Base-by-base conservation (phyloP, 2,888 invertebrate genomes). In the Carterocephalus palaemon region DNA sequence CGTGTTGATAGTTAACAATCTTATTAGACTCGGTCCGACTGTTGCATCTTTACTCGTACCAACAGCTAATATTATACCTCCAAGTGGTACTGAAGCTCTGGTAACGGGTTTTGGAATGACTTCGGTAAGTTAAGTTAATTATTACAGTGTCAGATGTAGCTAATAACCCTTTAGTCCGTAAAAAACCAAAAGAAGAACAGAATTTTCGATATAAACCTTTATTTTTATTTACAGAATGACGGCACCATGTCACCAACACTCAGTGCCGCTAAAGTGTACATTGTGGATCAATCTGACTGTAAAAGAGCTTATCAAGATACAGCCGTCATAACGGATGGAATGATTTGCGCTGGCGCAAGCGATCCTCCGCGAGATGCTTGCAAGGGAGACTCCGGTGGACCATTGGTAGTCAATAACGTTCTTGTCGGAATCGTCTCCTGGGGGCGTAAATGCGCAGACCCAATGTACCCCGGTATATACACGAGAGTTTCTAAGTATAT, bases 371-470 rank as follows among this genome's bases (percentile, higher is more conserved):
- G 82, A 46, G 88, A 88, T 46, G 81, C 88, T 1, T 88, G 88
- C 47, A 85, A 89, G 67, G 89, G 89, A 1, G 90, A 90, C 62
- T 89, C 89, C n/a, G 90, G 90, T 2, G 90, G 90, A n/a, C 89
- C 90, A 28, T 62, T 90, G 19, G 88, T 86, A n/a, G 70, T 75
- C 38, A 64, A 73, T 31, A 72, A 72, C 26, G 62, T 66, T 38
- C 65, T 89, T 26, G 64, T 89, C 32, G 89, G 89, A 24, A 74
- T 89, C 36, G 89, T 89, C 1, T 90, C 89, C 10, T 89, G 87
- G 83, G 90, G 90, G 20, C 88, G 87, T 68, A 86, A 84, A 2
- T 90, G 90, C 53, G 90, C 89, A 3, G 72, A 81, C 29, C 57
- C 64, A 1, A 51, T 61, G 24, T 89, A 88, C 52, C 90, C 90